A percentile compares a stretch with the other conserved stretches of the same genome.
Conservation (phyloP, 30 jellyfish, hydroid and myxozoan species). For the Turritopsis dohrnii region DNA sequence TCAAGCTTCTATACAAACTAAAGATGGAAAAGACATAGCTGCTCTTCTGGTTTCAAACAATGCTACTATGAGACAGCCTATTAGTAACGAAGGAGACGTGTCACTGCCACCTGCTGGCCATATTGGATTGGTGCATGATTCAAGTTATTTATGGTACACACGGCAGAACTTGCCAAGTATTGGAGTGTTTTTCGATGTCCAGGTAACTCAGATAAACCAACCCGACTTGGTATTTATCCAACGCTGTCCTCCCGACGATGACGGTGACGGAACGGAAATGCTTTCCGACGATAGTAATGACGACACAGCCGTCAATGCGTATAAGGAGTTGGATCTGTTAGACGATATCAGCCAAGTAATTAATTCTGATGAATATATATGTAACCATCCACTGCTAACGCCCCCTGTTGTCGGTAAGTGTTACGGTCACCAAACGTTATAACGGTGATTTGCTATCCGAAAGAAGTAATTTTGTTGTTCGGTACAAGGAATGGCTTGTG, state of each 20-base stretch:
- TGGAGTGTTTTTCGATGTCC: slow-evolving; percentile 72
- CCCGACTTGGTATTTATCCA: slow-evolving; percentile 70
- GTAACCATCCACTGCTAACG: background rate
- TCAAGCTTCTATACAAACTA: background rate
- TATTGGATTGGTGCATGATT: background rate
- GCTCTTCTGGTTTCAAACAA: background rate
- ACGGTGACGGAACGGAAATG: background rate
- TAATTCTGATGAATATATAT: slow-evolving; percentile 17
- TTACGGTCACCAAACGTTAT: background rate
- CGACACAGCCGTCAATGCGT: slow-evolving; percentile 25
- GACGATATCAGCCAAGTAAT: slow-evolving; percentile 10
- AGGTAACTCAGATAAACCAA: slow-evolving; percentile 64
- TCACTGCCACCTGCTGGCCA: background rate
- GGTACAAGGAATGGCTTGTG: slow-evolving; percentile 18
- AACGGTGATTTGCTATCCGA: background rate
- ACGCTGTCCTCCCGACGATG: slow-evolving; percentile 23
- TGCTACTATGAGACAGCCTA: background rate
- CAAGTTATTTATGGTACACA: slow-evolving; percentile 16
- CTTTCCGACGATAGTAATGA: slow-evolving; percentile 26
- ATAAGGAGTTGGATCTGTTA: slow-evolving; percentile 10
- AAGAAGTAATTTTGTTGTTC: background rate
- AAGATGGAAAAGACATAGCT: background rate
- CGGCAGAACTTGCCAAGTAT: slow-evolving; percentile 38
- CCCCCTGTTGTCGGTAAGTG: background rate
- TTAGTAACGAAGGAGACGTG: background rate